Conservation (phyloP, 2,113 vertebrate genomes). For the Diglossa brunneiventris region DNA sequence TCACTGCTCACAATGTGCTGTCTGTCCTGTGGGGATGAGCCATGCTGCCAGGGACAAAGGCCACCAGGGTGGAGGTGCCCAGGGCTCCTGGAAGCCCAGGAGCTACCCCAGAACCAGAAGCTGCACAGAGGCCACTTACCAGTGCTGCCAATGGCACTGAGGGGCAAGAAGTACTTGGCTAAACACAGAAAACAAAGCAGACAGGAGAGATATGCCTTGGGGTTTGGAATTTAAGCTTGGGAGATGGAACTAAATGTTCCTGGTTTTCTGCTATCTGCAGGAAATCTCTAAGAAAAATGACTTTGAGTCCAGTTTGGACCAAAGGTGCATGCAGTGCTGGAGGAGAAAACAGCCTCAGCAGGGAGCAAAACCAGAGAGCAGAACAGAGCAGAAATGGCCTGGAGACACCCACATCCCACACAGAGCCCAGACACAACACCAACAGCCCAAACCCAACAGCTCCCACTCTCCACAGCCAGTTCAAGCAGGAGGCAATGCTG, state of each 20-base stretch:
- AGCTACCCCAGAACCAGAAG: background rate
- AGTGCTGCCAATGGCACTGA: background rate
- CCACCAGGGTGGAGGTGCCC: background rate
- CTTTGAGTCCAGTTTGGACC: background rate
- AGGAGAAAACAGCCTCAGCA: background rate
- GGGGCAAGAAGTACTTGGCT: background rate
- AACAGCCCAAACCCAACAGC: background rate
- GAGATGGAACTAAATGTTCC: background rate
- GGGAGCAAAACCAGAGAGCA: background rate
- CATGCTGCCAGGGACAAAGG: background rate
- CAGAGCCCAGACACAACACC: background rate
- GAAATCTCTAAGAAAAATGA: background rate
- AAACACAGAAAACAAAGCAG: background rate
- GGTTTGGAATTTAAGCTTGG: background rate
- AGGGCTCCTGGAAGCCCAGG: background rate
- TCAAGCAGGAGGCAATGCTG: rapidly evolving
- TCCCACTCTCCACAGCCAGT: background rate
- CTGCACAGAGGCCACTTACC: background rate
- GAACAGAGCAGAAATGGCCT: background rate
- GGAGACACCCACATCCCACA: background rate
- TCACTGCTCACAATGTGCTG: background rate
- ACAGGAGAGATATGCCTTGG: background rate
- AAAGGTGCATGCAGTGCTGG: background rate
- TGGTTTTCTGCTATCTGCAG: background rate
- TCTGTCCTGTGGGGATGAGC: background rate